These are phyloP conservation scores for Nautilus pompilius DNA, from an alignment of 1,140 invertebrate genomes.

Conservation along the genomic window DNA sequence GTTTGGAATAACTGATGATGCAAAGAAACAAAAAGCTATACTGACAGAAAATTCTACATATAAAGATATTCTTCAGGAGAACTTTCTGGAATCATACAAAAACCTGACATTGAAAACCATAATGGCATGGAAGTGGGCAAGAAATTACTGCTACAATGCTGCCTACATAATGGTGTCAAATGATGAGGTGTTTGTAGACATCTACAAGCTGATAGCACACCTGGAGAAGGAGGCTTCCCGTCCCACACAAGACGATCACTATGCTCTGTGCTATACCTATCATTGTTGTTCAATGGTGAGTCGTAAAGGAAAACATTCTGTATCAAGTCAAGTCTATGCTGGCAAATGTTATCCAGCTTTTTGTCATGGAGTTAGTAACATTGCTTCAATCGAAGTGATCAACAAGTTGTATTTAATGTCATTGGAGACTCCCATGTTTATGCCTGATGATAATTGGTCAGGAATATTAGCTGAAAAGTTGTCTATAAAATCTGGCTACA, in stretches of 20 bases:
- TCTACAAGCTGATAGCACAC: conserved; percentile 28
- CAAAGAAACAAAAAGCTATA: neutral
- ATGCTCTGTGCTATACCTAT: neutral
- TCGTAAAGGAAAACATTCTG: conserved; percentile 17
- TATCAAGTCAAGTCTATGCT: conserved; percentile 31
- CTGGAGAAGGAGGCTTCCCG: too few species aligned
- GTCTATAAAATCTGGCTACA: too few species aligned
- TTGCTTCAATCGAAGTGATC: neutral
- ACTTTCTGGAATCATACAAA: conserved; percentile 5
- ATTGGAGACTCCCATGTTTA: neutral
- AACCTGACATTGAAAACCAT: conserved; percentile 10
- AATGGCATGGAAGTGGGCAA: neutral
- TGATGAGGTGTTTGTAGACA: conserved; percentile 56
- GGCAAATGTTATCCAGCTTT: neutral
- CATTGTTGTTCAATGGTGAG: conserved; percentile 18
- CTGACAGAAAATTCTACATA: conserved; percentile 1
- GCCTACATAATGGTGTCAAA: neutral
- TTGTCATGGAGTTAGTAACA: neutral
- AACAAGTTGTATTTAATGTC: neutral
- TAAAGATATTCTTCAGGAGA: conserved; percentile 6
- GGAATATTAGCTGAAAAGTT: neutral
- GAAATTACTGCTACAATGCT: neutral
- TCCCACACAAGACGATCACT: conserved; percentile 1
- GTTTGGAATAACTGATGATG: neutral
- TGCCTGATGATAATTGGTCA: neutral